These are phyloP conservation scores for Anableps anableps DNA, from an alignment of 2,797 vertebrate species.

Conservation along the genomic window DNA sequence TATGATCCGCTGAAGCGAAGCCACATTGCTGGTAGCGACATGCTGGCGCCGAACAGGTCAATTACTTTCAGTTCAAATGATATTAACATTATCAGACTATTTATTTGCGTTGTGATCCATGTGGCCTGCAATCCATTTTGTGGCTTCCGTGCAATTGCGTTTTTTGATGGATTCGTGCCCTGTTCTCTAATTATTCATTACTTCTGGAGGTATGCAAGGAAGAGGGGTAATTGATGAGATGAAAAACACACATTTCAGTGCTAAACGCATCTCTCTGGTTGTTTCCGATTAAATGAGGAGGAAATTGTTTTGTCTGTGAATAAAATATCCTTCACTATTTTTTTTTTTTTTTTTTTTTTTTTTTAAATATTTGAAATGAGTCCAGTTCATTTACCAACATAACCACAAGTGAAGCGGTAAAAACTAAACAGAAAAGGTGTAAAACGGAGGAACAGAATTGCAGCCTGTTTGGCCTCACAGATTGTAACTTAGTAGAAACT, in stretches of 20 bases:
- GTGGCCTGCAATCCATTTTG: slow-evolving; percentile 68
- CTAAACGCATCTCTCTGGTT: slow-evolving; percentile 26
- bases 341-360: no score
- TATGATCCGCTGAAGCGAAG: slow-evolving; percentile 36
- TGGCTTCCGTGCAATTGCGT: slow-evolving; percentile 67
- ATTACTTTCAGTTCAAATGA: slow-evolving; percentile 72
- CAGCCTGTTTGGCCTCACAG: slow-evolving; percentile 1
- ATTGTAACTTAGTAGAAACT: slow-evolving; percentile 21
- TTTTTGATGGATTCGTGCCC: slow-evolving; percentile 67
- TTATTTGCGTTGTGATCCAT: slow-evolving; percentile 75
- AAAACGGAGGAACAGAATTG: background rate
- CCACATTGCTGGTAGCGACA: slow-evolving; percentile 48
- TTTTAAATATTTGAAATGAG: slow-evolving; percentile 25
- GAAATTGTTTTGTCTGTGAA: slow-evolving; percentile 41
- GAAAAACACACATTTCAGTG: slow-evolving; percentile 33
- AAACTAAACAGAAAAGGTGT: background rate
- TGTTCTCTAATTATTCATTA: slow-evolving; percentile 73
- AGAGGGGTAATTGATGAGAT: slow-evolving; percentile 36
- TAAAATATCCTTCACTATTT: slow-evolving; percentile 33
- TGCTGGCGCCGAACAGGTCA: slow-evolving; percentile 70
- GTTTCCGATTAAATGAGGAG: slow-evolving; percentile 33
- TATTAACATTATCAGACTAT: slow-evolving; percentile 77
- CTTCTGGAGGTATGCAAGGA: slow-evolving; percentile 45
- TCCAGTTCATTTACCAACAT: background rate
- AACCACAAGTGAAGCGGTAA: background rate